Conservation (phyloP, 2,888 invertebrate species). For the Heliconius ethilla region DNA sequence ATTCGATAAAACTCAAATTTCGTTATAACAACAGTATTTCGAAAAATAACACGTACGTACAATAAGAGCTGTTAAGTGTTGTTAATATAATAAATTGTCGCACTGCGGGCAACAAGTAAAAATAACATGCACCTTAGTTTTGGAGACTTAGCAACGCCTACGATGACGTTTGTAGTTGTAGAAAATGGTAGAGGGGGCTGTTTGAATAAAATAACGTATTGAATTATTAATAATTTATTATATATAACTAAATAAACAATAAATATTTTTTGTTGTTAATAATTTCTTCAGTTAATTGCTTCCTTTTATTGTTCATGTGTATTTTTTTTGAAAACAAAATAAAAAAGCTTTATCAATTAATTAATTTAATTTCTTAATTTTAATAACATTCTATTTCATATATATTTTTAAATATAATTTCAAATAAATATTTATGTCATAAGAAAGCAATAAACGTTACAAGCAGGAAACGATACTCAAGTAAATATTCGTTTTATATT, state of each 20-base stretch:
- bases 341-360: too few relatives aligned
- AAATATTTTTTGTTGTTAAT: too few relatives aligned
- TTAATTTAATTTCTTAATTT: too few relatives aligned
- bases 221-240: too few relatives aligned
- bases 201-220: too few relatives aligned
- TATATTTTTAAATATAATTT: too few relatives aligned
- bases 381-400: too few relatives aligned
- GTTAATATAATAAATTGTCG: conserved; percentile 76
- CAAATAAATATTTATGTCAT: too few relatives aligned
- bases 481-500: background rate
- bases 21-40: conserved; percentile 47
- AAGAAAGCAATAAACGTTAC: background rate
- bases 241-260: too few relatives aligned
- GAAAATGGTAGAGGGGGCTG: conserved; percentile 11
- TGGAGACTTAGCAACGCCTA: conserved; percentile 77
- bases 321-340: too few relatives aligned
- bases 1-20: conserved; percentile 45
- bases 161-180: conserved; percentile 49
- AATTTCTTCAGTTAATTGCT: too few relatives aligned
- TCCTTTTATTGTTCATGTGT: too few relatives aligned
- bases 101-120: conserved; percentile 49
- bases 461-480: background rate
- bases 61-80: conserved; percentile 75
- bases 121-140: conserved; percentile 67
- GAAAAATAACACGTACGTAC: conserved; percentile 68